Percentiles rank a stretch among this genome's conserved stretches.
Conservation (phyloP, 2,888 invertebrate species). For the Escarpia spicata region DNA sequence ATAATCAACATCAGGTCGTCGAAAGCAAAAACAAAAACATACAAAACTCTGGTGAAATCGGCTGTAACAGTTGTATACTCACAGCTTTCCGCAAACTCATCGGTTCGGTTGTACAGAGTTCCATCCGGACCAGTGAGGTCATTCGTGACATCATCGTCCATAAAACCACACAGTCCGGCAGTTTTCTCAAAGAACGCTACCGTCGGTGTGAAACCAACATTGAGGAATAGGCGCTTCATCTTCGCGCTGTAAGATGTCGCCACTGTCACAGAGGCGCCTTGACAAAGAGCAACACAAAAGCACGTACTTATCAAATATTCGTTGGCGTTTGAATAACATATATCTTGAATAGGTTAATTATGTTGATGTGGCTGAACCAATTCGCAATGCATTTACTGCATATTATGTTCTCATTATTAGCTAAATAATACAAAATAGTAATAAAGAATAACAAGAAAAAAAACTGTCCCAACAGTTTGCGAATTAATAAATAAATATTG, state of each 20-base stretch:
- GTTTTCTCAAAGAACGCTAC: constrained; percentile 24
- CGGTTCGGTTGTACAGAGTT: constrained; percentile 14
- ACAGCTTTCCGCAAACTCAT: constrained; percentile 23
- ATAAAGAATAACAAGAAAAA: neutral
- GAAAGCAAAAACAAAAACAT: too few species aligned
- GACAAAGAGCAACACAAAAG: neutral
- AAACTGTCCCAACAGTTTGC: neutral
- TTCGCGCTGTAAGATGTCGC: constrained; percentile 24
- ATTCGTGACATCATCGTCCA: constrained; percentile 29
- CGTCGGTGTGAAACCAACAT: constrained; percentile 21
- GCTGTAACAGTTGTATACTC: neutral
- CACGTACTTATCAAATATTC: neutral
- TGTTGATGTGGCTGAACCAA: too few species aligned
- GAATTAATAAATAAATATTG: neutral
- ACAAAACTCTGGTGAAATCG: too few species aligned
- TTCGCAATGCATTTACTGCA: too few species aligned
- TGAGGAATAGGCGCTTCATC: constrained; percentile 31
- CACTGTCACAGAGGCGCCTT: constrained; percentile 14
- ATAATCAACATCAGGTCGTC: too few species aligned
- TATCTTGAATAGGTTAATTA: too few species aligned
- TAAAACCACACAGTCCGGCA: constrained; percentile 30
- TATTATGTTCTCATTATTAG: too few species aligned
- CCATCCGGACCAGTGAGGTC: constrained; percentile 30
- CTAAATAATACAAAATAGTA: too few species aligned
- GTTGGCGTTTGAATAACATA: neutral